Evolutionary conservation across 1,140 invertebrate species (phyloP), one percentile per base, ranked within the genome.

Genomic region (Euwallacea fornicatus): DNA sequence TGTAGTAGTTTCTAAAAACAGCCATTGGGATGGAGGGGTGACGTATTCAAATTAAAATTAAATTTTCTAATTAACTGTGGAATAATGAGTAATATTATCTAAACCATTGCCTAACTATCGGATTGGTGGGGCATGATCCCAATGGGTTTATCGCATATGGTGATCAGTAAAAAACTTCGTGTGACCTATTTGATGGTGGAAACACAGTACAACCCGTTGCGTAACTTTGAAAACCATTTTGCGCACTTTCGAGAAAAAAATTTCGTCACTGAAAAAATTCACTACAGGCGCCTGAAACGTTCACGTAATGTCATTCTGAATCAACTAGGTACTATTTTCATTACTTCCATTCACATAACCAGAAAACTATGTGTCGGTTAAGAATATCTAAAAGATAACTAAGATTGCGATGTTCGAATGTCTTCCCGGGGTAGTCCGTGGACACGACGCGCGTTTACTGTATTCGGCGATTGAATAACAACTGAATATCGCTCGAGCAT

Each of bases 1-100:
- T 73, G 54, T 75, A 77, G 60, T 74, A 77, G 56, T 76, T 77
- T 68, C 69, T 74, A 62, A 69, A 74, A 64, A 76, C 74, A 65
- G 74, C 75, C 76, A 78, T 78, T 64, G 69, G 41, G 13, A 55
- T 11, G 54, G 9, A 21, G 47, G 44, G 60, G 10, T 41, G 61
- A 70, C 69, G 54, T 42, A 7, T 54, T 54, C 58, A 15, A 54
- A 64, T n/a, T 55, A 55, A 33, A 50, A 69, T 62, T 55, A 21
- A 64, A 56, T 64, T 72, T 53, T 15, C 61, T 69, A 63, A 69
- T 53, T 62, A 42, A 61, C 7, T 61, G 21, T 42, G 21, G 21
- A 33, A 33, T 33, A 33, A 33, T 42, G 9, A 41, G 10, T 61
- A 41, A 47, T 58, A 62, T 72, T 67, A 63, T 16, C 60, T 73